Percentiles rank a stretch among this genome's conserved stretches.
Conservation (phyloP, 2,113 vertebrate species). For the Fregata magnificens region DNA sequence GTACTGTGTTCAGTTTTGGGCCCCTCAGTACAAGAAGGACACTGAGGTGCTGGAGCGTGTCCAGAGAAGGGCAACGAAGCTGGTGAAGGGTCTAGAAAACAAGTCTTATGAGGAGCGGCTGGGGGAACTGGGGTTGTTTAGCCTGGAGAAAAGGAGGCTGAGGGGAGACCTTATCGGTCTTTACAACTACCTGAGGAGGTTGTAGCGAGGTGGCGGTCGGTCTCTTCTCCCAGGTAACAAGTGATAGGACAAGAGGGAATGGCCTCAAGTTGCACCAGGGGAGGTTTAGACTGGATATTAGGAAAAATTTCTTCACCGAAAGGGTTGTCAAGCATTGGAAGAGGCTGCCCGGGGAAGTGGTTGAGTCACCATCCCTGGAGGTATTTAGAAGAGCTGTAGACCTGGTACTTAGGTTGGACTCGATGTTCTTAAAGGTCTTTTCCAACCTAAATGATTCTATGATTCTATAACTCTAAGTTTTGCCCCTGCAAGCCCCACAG, state of each 20-base stretch:
- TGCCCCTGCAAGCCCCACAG: neutral
- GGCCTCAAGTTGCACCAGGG: neutral
- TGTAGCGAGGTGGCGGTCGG: neutral
- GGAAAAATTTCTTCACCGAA: neutral
- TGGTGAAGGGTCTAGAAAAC: neutral
- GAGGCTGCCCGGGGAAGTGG: neutral
- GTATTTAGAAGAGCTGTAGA: neutral
- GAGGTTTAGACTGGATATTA: neutral
- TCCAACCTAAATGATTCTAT: neutral
- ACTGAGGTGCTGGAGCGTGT: neutral
- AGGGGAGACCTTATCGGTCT: neutral
- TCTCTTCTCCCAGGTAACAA: neutral
- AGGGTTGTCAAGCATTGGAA: neutral
- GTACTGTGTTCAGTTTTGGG: neutral
- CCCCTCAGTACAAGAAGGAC: neutral
- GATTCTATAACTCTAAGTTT: neutral
- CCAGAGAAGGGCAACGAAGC: neutral
- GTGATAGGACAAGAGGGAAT: neutral
- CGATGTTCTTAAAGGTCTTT: neutral
- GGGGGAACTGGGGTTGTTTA: neutral
- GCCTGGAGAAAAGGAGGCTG: neutral
- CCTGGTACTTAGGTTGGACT: neutral
- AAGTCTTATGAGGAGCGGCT: neutral
- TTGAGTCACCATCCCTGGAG: neutral
- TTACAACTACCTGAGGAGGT: neutral